phyloP scores from a whole-genome alignment of 2,888 invertebrate genomes.

The Pterobdella sp. region DNA sequence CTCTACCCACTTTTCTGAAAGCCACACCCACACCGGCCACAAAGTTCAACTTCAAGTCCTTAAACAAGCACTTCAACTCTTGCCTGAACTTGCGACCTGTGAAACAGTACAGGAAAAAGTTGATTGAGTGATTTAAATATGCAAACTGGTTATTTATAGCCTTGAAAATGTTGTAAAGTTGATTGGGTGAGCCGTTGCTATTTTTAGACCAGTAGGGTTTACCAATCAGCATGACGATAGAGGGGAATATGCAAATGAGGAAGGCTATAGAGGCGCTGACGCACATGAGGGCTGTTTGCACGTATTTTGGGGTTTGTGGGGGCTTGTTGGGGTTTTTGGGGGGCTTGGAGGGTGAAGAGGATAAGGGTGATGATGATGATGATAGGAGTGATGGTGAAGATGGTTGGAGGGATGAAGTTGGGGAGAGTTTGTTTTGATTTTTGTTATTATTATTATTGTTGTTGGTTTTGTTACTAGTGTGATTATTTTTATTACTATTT shows the following conservation, averaged over 20 bases:
- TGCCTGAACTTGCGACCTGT: conserved; percentile 35
- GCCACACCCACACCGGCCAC: too few relatives aligned
- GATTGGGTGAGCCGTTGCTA: conserved; percentile 27
- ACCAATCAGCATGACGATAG: conserved; percentile 37
- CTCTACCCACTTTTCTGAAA: not conserved
- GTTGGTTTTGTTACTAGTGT: not conserved
- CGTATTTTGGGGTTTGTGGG: conserved; percentile 20
- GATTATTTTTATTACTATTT: not conserved
- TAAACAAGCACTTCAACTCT: conserved; percentile 32
- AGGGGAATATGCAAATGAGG: conserved; percentile 37
- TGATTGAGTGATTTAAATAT: conserved; percentile 37
- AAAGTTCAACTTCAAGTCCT: not conserved
- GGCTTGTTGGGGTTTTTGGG: not conserved
- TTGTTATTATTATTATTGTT: not conserved
- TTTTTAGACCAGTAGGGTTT: conserved; percentile 37
- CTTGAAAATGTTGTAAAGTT: conserved; percentile 36
- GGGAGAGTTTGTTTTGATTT: not conserved
- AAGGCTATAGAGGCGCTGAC: conserved; percentile 38
- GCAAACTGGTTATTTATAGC: conserved; percentile 37
- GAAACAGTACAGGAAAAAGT: conserved; percentile 38
- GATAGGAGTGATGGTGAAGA: not conserved
- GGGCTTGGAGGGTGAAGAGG: too few relatives aligned
- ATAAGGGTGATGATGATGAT: not conserved
- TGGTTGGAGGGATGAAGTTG: too few relatives aligned
- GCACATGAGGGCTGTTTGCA: conserved; percentile 39